phyloP scores from a whole-genome alignment of 2,113 vertebrate genomes.

The Nibea albiflora region DNA sequence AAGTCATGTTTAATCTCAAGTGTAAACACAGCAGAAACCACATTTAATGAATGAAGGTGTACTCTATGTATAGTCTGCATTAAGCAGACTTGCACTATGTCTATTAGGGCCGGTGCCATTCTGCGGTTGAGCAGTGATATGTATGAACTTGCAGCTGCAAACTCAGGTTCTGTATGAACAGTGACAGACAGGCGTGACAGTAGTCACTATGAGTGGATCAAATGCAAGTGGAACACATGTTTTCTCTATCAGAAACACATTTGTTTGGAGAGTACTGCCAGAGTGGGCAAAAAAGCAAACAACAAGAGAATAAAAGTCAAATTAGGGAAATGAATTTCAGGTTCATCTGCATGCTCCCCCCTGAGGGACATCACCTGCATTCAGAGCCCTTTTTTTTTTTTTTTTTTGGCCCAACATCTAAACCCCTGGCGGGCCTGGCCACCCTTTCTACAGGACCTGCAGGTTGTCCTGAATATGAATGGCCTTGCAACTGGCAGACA shows the following conservation, averaged over 20 bases:
- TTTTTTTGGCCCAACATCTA: conserved; percentile 24
- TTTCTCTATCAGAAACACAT: conserved; percentile 21
- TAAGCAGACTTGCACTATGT: not conserved
- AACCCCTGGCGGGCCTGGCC: conserved; percentile 56
- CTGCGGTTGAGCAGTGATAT: not conserved
- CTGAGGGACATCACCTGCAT: conserved; percentile 51
- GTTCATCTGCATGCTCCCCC: conserved; percentile 14
- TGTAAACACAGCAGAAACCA: conserved; percentile 21
- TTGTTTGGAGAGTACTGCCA: conserved; percentile 22
- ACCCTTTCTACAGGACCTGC: conserved; percentile 34
- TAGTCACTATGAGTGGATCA: not conserved
- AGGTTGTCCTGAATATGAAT: conserved; percentile 67
- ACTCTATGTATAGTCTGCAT: not conserved
- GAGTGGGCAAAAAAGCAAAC: conserved; percentile 8
- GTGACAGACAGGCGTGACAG: not conserved
- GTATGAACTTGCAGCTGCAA: not conserved
- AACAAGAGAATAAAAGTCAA: conserved; percentile 11
- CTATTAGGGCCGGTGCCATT: not conserved
- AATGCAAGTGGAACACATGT: conserved; percentile 16
- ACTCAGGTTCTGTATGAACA: not conserved
- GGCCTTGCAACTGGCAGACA: conserved; percentile 38
- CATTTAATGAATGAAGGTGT: not conserved
- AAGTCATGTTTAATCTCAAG: not conserved
- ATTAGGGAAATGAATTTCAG: conserved; percentile 23
- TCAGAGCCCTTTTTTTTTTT: conserved; percentile 14